phyloP scores from a whole-genome alignment of 2,888 invertebrate genomes.

The Acronicta leporina region DNA sequence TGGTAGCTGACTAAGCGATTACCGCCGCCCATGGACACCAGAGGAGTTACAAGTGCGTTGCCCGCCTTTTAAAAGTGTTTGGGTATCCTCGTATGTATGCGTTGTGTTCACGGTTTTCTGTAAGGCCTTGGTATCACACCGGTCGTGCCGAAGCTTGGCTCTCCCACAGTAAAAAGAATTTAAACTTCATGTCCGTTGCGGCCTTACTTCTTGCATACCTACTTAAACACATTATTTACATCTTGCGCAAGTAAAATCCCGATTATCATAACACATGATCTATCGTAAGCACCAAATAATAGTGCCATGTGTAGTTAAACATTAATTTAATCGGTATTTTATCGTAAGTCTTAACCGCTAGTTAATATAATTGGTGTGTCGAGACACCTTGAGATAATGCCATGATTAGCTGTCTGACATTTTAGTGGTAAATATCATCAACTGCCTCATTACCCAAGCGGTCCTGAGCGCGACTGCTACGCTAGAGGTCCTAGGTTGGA shows the following conservation, averaged over 20 bases:
- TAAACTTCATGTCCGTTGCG: not conserved
- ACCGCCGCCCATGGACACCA: too few species aligned
- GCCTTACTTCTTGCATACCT: not conserved
- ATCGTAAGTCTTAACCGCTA: conserved; percentile 31
- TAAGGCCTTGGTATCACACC: too few species aligned
- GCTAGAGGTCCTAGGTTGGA: too few species aligned
- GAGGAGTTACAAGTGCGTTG: too few species aligned
- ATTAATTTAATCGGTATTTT: conserved; percentile 36
- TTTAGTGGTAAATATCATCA: conserved; percentile 33
- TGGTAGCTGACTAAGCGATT: too few species aligned
- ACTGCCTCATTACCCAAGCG: too few species aligned
- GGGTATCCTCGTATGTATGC: too few species aligned
- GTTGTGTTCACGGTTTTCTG: too few species aligned
- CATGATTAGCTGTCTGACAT: conserved; percentile 40
- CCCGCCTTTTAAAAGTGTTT: too few species aligned
- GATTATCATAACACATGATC: conserved; percentile 37
- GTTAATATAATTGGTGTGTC: conserved; percentile 51
- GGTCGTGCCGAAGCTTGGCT: too few species aligned
- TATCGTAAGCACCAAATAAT: conserved; percentile 39
- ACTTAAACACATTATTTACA: not conserved
- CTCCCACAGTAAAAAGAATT: too few species aligned
- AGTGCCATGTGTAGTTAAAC: conserved; percentile 14
- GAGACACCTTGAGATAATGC: conserved; percentile 54
- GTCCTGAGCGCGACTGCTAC: too few species aligned
- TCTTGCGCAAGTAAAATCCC: conserved; percentile 28